Evolutionary conservation across 2,113 vertebrate species (phyloP).

Genomic region (Microcebus lehilahytsara): DNA sequence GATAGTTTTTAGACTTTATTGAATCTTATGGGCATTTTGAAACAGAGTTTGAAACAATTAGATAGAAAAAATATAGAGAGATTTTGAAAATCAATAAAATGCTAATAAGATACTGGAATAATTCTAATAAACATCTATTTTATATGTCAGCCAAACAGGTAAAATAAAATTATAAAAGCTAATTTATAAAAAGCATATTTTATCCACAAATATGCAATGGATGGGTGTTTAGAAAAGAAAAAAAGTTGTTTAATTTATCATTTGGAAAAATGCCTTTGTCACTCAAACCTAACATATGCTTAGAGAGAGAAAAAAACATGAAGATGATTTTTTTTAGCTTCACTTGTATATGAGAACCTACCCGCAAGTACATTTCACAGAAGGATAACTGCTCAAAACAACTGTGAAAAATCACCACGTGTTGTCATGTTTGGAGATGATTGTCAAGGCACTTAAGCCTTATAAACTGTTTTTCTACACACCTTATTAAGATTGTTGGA

Average conservation of each 20-base stretch:
- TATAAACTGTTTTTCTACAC: slow-evolving; percentile 68
- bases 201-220: background rate
- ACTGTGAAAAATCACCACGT: slow-evolving; percentile 50
- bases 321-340: background rate
- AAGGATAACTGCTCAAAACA: slow-evolving; percentile 64
- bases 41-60: background rate
- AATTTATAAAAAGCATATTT: background rate
- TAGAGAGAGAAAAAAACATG: background rate
- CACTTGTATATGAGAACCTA: slow-evolving; percentile 38
- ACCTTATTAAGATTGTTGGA: slow-evolving; percentile 34
- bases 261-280: background rate
- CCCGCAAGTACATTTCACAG: slow-evolving; percentile 49
- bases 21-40: background rate
- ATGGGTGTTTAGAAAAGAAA: background rate
- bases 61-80: background rate
- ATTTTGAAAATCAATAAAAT: background rate
- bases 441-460: slow-evolving; percentile 43
- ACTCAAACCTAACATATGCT: slow-evolving; percentile 28
- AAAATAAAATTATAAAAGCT: background rate
- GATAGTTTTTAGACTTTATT: background rate
- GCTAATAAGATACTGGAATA: background rate
- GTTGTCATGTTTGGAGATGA: background rate
- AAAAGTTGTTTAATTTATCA: background rate
- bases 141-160: background rate
- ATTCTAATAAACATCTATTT: background rate